Conservation (phyloP, 2,113 vertebrate genomes). For the Hemiscyllium ocellatum region DNA sequence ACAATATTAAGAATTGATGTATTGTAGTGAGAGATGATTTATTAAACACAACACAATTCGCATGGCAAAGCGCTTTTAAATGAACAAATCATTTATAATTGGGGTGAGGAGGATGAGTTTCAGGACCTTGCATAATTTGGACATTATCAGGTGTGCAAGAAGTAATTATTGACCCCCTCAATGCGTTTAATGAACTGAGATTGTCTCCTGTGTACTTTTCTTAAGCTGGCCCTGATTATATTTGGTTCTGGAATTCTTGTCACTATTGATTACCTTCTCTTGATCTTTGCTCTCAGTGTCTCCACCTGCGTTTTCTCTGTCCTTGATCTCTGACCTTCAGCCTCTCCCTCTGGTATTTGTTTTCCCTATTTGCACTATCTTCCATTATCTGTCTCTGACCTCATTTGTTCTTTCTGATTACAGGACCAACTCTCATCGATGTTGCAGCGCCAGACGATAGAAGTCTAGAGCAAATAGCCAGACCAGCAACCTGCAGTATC, state of each 20-base stretch:
- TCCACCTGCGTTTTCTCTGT: not conserved
- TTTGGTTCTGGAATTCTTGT: not conserved
- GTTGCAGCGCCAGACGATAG: not conserved
- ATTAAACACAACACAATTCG: not conserved
- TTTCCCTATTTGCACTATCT: not conserved
- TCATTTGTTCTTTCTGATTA: not conserved
- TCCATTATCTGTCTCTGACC: not conserved
- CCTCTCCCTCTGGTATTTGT: slow-evolving; percentile 11
- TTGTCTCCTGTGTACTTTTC: not conserved
- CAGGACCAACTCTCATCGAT: not conserved
- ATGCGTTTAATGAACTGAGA: slow-evolving; percentile 14
- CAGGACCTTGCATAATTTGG: not conserved
- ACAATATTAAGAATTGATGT: not conserved
- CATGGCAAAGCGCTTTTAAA: not conserved
- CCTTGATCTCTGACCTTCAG: not conserved
- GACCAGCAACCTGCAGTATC: not conserved
- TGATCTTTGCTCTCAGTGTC: slow-evolving; percentile 1
- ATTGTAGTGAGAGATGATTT: not conserved
- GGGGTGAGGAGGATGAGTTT: not conserved
- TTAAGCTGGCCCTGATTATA: not conserved
- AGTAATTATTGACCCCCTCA: not conserved
- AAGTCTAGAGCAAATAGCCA: not conserved
- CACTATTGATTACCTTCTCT: not conserved
- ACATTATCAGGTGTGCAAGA: not conserved
- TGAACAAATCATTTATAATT: not conserved